phyloP scores from a whole-genome alignment of 1,140 invertebrate species.

The Telenomus remus region DNA sequence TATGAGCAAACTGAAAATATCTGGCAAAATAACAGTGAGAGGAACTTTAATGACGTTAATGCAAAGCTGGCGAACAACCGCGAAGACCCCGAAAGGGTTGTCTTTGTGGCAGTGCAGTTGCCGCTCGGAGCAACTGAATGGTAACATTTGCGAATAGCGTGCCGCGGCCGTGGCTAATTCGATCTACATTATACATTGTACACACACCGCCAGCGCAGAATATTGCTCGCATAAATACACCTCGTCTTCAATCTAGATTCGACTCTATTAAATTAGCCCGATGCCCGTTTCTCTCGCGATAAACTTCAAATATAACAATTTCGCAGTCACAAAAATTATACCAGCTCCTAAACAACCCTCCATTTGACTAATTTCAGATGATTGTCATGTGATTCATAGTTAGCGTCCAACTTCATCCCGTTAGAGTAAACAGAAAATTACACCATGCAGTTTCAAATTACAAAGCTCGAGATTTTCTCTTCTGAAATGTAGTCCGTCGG shows the following conservation, averaged over 20 bases:
- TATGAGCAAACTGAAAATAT: slow-evolving; percentile 35
- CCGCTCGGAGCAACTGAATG: slow-evolving; percentile 41
- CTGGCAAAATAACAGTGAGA: slow-evolving; percentile 19
- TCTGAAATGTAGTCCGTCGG: no score
- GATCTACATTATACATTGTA: slow-evolving; percentile 59
- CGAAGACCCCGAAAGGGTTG: slow-evolving; percentile 49
- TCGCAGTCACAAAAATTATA: not conserved
- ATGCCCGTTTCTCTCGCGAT: no score
- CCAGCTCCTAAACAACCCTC: no score
- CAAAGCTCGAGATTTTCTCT: no score
- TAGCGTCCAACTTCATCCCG: no score
- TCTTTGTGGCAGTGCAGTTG: slow-evolving; percentile 41
- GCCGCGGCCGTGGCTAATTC: slow-evolving; percentile 62
- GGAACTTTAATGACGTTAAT: slow-evolving; percentile 38
- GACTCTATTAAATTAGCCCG: no score
- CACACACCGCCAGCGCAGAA: slow-evolving; percentile 34
- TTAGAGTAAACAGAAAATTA: no score
- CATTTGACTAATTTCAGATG: no score
- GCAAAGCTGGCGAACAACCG: slow-evolving; percentile 43
- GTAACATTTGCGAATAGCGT: slow-evolving; percentile 61
- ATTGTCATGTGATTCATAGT: no score
- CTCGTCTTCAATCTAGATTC: slow-evolving; percentile 49
- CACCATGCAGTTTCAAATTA: no score
- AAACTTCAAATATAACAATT: no score
- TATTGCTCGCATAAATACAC: slow-evolving; percentile 43